Conservation (phyloP, 2,888 invertebrate species). For the Eupithecia pulchellata region DNA sequence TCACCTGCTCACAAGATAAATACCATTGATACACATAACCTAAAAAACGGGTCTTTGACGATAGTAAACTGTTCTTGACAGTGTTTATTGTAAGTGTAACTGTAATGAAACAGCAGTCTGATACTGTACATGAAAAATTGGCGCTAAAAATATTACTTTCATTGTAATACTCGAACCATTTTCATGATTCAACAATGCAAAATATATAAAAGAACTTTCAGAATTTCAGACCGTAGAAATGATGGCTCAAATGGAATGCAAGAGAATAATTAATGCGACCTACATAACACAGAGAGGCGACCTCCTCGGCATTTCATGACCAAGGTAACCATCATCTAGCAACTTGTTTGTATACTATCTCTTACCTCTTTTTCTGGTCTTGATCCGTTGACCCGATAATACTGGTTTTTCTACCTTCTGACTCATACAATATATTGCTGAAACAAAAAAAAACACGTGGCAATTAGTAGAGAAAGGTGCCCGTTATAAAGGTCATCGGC, state of each 20-base stretch:
- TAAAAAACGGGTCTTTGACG: background rate
- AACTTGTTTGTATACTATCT: slow-evolving; percentile 44
- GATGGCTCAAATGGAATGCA: background rate
- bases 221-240: background rate
- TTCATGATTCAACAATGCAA: background rate
- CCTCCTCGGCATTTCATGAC: slow-evolving; percentile 46
- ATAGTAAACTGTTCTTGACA: background rate
- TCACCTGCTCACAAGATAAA: background rate
- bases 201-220: too few relatives aligned
- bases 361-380: slow-evolving; percentile 99
- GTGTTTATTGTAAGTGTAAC: too few relatives aligned
- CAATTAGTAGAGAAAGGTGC: slow-evolving; percentile 68
- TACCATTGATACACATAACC: background rate
- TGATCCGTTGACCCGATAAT: slow-evolving; percentile 99
- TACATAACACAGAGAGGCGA: slow-evolving; percentile 30
- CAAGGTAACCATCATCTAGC: slow-evolving; percentile 51
- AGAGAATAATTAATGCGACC: slow-evolving; percentile 32
- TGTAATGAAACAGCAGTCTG: background rate
- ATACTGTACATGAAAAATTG: background rate
- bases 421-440: slow-evolving; percentile 99
- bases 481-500: slow-evolving; percentile 76
- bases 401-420: slow-evolving; percentile 99
- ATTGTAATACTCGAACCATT: background rate
- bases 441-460: slow-evolving; percentile 83
- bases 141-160: background rate